phyloP scores from a whole-genome alignment of 2,113 vertebrate genomes.

The Myrmecophaga tridactyla region DNA sequence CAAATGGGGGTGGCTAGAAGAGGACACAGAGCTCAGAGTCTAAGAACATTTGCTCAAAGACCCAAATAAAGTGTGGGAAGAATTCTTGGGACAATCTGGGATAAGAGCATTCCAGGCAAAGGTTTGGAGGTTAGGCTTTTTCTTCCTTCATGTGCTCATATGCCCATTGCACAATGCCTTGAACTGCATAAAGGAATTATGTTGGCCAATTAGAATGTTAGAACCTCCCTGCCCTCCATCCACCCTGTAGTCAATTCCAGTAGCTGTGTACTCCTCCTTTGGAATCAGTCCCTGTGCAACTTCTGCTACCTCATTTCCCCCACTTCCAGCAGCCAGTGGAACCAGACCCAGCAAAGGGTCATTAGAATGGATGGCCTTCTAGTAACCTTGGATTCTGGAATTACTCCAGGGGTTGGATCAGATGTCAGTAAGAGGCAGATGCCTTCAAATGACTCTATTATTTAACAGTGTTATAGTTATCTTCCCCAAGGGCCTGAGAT shows the following conservation, averaged over 20 bases:
- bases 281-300: neutral
- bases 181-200: neutral
- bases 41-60: constrained; percentile 5
- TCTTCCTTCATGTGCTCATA: neutral
- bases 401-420: neutral
- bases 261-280: neutral
- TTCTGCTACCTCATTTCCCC: neutral
- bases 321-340: neutral
- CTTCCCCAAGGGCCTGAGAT: neutral
- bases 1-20: neutral
- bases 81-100: neutral
- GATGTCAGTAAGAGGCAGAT: neutral
- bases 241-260: neutral
- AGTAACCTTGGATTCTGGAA: neutral
- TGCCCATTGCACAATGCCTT: neutral
- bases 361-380: neutral
- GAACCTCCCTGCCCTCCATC: neutral
- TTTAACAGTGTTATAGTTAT: constrained; percentile 22
- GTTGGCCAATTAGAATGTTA: neutral
- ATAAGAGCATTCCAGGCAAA: neutral
- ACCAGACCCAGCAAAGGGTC: neutral
- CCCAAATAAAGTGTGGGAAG: neutral
- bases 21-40: neutral
- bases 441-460: neutral
- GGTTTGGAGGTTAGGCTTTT: neutral